Evolutionary conservation across 2,797 vertebrate genomes (phyloP).

Genomic region (Muscicapa striata): DNA sequence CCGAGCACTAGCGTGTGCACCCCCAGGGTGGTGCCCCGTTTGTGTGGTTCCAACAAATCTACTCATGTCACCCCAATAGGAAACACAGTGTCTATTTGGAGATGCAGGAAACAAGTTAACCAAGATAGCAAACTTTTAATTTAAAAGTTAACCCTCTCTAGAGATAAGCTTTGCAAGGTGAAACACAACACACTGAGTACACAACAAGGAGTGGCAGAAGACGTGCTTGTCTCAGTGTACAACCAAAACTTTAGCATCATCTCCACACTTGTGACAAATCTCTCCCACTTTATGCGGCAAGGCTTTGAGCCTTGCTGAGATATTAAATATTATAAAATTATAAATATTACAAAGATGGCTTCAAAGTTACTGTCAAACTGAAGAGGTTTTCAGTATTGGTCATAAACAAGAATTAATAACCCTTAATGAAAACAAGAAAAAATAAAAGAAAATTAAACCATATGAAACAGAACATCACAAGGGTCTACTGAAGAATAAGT

Average conservation of each 20-base stretch:
- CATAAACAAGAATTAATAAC: background rate
- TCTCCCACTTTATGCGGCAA: background rate
- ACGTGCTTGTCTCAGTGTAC: background rate
- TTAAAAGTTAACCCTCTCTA: background rate
- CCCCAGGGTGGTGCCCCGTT: accelerated
- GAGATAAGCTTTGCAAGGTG: background rate
- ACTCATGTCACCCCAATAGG: background rate
- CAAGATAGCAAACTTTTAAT: background rate
- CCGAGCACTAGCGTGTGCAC: accelerated
- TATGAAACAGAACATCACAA: background rate
- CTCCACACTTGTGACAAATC: background rate
- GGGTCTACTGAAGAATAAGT: background rate
- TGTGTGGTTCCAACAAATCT: background rate
- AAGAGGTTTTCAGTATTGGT: background rate
- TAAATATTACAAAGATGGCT: background rate
- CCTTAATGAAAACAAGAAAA: background rate
- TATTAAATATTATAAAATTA: background rate
- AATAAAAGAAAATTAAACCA: background rate
- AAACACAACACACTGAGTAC: background rate
- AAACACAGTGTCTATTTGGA: conserved; percentile 6
- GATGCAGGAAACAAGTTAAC: background rate
- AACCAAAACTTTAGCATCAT: background rate
- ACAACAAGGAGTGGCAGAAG: background rate
- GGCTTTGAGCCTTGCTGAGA: background rate
- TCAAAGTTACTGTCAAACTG: background rate